These are phyloP conservation scores for Triplophysa rosa DNA, from an alignment of 2,113 vertebrate genomes.

Conservation along the genomic window DNA sequence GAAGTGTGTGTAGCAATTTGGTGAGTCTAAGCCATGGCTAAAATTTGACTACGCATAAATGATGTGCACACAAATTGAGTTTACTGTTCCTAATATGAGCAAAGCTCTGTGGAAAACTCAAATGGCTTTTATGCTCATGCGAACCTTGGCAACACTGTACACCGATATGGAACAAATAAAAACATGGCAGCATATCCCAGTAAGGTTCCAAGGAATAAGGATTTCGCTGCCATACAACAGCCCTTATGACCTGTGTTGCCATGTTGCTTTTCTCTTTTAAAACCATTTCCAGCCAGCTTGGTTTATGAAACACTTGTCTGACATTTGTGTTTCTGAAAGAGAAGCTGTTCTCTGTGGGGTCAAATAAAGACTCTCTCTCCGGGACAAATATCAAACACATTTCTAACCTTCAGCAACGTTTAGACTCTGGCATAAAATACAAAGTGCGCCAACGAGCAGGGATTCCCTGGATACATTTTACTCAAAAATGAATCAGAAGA, in stretches of 20 bases:
- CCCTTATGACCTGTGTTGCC: slow-evolving; percentile 21
- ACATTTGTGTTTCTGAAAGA: slow-evolving; percentile 50
- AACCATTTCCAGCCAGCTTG: slow-evolving; percentile 41
- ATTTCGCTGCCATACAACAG: slow-evolving; percentile 5
- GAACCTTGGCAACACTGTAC: not conserved
- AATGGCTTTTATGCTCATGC: not conserved
- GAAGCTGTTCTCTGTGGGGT: slow-evolving; percentile 40
- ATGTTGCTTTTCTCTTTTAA: slow-evolving; percentile 39
- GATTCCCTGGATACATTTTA: slow-evolving; percentile 40
- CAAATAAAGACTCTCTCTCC: slow-evolving; percentile 45
- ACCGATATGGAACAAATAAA: no score
- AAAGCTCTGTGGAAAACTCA: not conserved
- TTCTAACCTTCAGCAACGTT: slow-evolving; percentile 42
- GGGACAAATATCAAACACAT: slow-evolving; percentile 53
- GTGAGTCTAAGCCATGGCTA: slow-evolving; percentile 62
- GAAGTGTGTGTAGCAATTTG: slow-evolving; percentile 88
- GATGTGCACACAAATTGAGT: not conserved
- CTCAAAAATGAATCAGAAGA: slow-evolving; percentile 10
- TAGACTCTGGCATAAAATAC: slow-evolving; percentile 48
- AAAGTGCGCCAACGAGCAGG: slow-evolving; percentile 45
- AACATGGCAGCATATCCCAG: not conserved
- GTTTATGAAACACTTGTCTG: slow-evolving; percentile 40
- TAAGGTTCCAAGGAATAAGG: slow-evolving; percentile 3
- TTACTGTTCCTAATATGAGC: not conserved
- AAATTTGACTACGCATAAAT: not conserved